phyloP scores from a whole-genome alignment of 2,797 vertebrate species.

The Pipistrellus pygmaeus region DNA sequence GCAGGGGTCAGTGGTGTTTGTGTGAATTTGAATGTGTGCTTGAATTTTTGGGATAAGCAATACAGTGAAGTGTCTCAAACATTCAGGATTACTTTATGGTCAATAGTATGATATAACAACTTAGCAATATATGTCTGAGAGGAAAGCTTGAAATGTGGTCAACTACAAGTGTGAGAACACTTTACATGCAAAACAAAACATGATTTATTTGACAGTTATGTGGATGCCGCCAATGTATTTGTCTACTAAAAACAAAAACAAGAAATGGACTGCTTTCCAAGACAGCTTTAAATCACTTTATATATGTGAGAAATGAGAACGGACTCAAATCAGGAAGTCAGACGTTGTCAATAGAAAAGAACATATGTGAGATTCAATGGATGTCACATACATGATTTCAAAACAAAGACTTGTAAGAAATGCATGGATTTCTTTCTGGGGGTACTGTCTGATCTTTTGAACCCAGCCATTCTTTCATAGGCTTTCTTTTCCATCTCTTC shows the following conservation, averaged over 20 bases:
- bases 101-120: constrained; percentile 35
- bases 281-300: constrained; percentile 69
- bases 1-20: constrained; percentile 74
- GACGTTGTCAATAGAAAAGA: constrained; percentile 68
- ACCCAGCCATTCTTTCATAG: constrained; percentile 64
- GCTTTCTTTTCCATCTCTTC: constrained; percentile 79
- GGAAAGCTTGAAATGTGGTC: constrained; percentile 67
- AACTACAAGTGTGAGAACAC: constrained; percentile 65
- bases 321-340: constrained; percentile 70
- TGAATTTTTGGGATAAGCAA: constrained; percentile 44
- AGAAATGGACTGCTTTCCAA: constrained; percentile 73
- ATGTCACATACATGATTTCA: constrained; percentile 78
- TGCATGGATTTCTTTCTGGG: constrained; percentile 73
- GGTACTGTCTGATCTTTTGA: constrained; percentile 66
- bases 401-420: constrained; percentile 82
- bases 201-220: constrained; percentile 59
- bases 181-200: constrained; percentile 75
- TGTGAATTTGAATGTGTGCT: constrained; percentile 9
- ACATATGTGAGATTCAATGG: constrained; percentile 74
- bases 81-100: constrained; percentile 58
- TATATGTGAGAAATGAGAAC: constrained; percentile 74
- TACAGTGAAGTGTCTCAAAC: constrained; percentile 50
- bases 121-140: constrained; percentile 41
- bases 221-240: constrained; percentile 71
- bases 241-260: constrained; percentile 73